phyloP scores from a whole-genome alignment of 30 jellyfish, hydroid and myxozoan genomes.

The Clytia hemisphaerica region DNA sequence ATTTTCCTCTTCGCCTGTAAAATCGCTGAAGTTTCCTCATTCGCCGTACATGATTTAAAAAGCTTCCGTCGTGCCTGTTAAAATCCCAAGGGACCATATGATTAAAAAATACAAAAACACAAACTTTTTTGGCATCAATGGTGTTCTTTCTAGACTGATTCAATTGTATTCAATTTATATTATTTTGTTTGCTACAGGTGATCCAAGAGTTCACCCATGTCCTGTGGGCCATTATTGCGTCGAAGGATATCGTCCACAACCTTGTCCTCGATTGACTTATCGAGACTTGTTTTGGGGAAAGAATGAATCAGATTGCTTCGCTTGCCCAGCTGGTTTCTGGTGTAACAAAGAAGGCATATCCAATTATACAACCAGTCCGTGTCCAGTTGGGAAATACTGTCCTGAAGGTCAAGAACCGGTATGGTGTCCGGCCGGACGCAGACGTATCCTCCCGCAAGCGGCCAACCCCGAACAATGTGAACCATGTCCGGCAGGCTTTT shows the following conservation, averaged over 20 bases:
- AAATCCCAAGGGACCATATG: too few species aligned
- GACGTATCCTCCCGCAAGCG: constrained; percentile 71
- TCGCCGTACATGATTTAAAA: too few species aligned
- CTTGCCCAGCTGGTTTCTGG: constrained; percentile 91
- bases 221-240: constrained; percentile 89
- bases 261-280: constrained; percentile 79
- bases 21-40: too few species aligned
- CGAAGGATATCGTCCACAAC: constrained; percentile 51
- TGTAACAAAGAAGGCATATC: constrained; percentile 81
- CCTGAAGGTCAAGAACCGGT: constrained; percentile 78
- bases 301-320: constrained; percentile 64
- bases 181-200: constrained; percentile 39
- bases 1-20: too few species aligned
- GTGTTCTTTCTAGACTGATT: too few species aligned
- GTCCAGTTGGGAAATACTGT: constrained; percentile 91
- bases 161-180: too few species aligned
- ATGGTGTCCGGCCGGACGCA: constrained; percentile 97
- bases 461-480: constrained; percentile 56
- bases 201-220: constrained; percentile 68
- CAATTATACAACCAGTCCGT: constrained; percentile 41
- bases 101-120: too few species aligned
- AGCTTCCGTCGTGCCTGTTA: too few species aligned
- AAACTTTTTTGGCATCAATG: too few species aligned
- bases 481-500: constrained; percentile 71
- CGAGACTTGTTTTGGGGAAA: constrained; percentile 64